These are phyloP conservation scores for Coluber constrictor DNA, from an alignment of 2,797 vertebrate species.

Conservation along the genomic window DNA sequence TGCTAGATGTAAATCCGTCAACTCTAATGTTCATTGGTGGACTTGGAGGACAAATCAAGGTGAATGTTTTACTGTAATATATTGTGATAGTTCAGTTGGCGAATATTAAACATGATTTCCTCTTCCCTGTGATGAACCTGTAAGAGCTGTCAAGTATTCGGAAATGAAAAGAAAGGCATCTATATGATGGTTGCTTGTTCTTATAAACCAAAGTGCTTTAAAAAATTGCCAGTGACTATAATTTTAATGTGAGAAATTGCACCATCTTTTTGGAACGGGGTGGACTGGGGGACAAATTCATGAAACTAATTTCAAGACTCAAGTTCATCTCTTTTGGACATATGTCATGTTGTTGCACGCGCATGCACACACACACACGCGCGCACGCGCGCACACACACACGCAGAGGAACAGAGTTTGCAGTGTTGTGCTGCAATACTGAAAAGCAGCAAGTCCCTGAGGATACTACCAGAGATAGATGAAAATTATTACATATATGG, in stretches of 20 bases:
- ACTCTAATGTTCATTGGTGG: slow-evolving; percentile 87
- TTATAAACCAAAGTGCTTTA: background rate
- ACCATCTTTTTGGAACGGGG: background rate
- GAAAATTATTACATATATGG: background rate
- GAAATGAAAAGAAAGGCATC: background rate
- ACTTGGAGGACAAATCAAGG: slow-evolving; percentile 81
- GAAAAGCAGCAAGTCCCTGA: background rate
- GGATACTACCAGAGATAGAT: background rate
- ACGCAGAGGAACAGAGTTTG: background rate
- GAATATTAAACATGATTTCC: background rate
- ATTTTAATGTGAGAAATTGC: background rate
- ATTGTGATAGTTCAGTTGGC: background rate
- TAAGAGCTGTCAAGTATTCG: background rate
- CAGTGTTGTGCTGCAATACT: background rate
- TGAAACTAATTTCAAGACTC: background rate
- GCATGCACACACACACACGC: background rate
- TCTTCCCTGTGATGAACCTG: background rate
- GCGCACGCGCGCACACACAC: background rate
- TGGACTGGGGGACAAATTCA: background rate
- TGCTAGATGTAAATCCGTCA: slow-evolving; percentile 83
- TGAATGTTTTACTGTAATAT: slow-evolving; percentile 53
- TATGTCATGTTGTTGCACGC: background rate
- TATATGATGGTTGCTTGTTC: background rate
- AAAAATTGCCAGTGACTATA: background rate
- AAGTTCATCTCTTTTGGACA: background rate